Base-by-base conservation (phyloP, 2,888 invertebrate species). In the Pammene aurita region DNA sequence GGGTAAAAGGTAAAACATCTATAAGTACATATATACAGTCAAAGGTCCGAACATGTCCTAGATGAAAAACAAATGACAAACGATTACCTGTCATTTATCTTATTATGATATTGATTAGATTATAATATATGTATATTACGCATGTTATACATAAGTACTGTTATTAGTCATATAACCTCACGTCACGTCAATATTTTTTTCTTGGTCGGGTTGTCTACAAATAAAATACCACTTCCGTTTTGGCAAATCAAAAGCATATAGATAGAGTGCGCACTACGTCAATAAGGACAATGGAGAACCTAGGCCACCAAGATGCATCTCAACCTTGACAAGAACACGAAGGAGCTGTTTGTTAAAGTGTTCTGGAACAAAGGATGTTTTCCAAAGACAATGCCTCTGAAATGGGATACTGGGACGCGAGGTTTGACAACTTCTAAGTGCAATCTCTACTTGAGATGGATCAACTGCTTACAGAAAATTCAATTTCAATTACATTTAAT, bases 361-460 rank as follows among this genome's bases (percentile, higher is more conserved):
- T 50, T 61, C 13, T 50, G 61, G 34, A 38, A 62, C 50, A 62
- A 62, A 62, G 61, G 50, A 48, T n/a, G 6, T n/a, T 62, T 14
- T 50, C 38, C 50, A 16, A 38, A 50, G 61, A 62, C 50, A 62
- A 62, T 50, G 41, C 6, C 41, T 41, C n/a, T 52, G 62, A 41
- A 50, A 61, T 61, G 38, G 18, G 62, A 62, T 61, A 38, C n/a
- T 38, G 44, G 44, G 58, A 13, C 13, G 38, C 26, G 14, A 18
- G 13, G n/a, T 18, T 50, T 38, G 13, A 62, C 41, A 62, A 62
- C 50, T 62, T 50, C 50, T 18, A 62, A 62, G 46, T 60, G 50
- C 50, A 62, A 50, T 41, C 26, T n/a, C n/a, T 18, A 18, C 38
- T 61, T 52, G 50, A 62, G 50, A 38, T 38, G 50, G 50, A 38